Percentiles rank a stretch among this genome's conserved stretches.
Conservation (phyloP, 2,113 vertebrate species). For the Tachysurus vachellii region DNA sequence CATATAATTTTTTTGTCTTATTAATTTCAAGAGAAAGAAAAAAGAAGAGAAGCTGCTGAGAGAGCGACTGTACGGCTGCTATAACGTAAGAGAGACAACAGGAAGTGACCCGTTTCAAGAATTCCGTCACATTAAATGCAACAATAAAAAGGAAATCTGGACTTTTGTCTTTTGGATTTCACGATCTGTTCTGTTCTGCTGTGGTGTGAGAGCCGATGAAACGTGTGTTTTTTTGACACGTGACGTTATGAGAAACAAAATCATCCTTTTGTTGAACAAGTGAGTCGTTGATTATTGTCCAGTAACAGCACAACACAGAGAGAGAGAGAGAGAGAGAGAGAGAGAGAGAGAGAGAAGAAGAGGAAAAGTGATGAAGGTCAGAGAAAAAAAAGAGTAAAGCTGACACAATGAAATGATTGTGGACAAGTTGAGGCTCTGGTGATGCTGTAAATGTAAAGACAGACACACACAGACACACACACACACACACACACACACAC, state of each 20-base stretch:
- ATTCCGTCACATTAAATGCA: background rate
- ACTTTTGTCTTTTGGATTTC: background rate
- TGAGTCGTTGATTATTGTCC: no score
- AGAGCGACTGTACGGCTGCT: background rate
- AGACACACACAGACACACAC: background rate
- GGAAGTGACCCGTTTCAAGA: background rate
- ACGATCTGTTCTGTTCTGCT: background rate
- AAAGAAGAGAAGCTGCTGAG: background rate
- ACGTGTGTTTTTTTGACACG: no score
- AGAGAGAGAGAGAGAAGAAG: background rate
- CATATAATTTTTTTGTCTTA: background rate
- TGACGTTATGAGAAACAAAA: background rate
- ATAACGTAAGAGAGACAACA: background rate
- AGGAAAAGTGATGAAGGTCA: background rate
- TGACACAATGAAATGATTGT: background rate
- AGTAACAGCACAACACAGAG: no score
- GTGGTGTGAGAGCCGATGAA: background rate
- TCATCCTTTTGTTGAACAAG: no score
- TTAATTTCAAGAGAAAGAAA: background rate
- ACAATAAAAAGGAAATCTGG: background rate
- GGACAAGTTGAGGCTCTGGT: background rate
- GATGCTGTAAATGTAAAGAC: background rate
- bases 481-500: no score
- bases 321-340: no score
- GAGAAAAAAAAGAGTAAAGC: background rate